Base-by-base conservation (phyloP, 2,797 vertebrate species). In the Fundulus diaphanus region DNA sequence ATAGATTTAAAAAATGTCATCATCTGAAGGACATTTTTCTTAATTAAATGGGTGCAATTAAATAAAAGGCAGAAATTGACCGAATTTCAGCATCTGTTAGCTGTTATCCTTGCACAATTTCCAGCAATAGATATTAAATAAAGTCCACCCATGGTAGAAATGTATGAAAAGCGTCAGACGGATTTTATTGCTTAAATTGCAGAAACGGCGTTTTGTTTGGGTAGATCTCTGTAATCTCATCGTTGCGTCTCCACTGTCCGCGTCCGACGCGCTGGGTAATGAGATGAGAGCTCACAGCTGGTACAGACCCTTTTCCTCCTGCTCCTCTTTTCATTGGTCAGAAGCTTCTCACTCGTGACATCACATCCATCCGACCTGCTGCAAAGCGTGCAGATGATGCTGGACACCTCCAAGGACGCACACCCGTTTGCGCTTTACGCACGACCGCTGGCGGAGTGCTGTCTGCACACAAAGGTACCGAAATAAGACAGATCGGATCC, bases 321-420 rank as follows among this genome's bases (percentile, higher is more conserved):
- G 52, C 67, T 79, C 87, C 46, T 74, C 78, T 83, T 93, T 89
- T 88, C 89, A 94, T 94, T 94, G 93, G 93, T 93, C 89, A 87
- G 86, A 79, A 89, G 81, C 76, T 74, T 78, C 67, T 82, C 86
- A 86, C 82, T 83, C 69, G 76, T 95, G 94, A 96, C 94, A 93
- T 95, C 93, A 95, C 90, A 88, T 90, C 90, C 92, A 94, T 81
- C 90, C 87, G 92, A 94, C 72, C 82, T 85, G 72, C 84, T 83
- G 89, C 83, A 91, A 90, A 88, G 87, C 86, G 79, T 71, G 79
- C 91, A 92, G 90, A 92, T 83, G 92, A 93, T 92, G 93, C 90
- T 89, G 92, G 92, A 91, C 90, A 89, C 49, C 85, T 85, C 83
- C 33, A 77, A 88, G 82, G 87, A 84, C 88, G 75, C 81, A 76